Conservation (phyloP, 2,888 invertebrate species). For the Horisme vitalbata region DNA sequence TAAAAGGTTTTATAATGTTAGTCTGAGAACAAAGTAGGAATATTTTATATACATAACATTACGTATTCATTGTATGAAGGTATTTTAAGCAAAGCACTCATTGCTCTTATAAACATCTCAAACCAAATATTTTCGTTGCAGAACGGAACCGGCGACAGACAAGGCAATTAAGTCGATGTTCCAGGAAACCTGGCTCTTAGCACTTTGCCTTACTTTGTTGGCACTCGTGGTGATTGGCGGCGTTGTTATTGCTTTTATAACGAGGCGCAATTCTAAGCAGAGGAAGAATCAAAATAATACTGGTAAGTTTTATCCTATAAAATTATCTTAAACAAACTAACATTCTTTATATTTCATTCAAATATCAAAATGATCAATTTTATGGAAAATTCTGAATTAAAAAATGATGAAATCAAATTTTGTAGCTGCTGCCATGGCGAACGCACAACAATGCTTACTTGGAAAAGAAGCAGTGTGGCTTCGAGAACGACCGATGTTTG, state of each 20-base stretch:
- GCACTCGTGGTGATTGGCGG: conserved; percentile 65
- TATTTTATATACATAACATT: no score
- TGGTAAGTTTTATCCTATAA: conserved; percentile 46
- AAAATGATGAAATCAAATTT: conserved; percentile 7
- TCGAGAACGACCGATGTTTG: conserved; percentile 69
- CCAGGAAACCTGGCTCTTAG: conserved; percentile 78
- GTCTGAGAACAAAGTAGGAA: no score
- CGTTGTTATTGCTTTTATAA: conserved; percentile 66
- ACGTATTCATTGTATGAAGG: background rate
- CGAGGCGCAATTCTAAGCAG: conserved; percentile 65
- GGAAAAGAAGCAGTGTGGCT: conserved; percentile 78
- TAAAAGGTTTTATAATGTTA: no score
- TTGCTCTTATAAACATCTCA: conserved; percentile 6
- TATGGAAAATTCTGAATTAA: background rate
- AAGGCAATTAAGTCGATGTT: conserved; percentile 75
- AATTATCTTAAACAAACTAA: background rate
- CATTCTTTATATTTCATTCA: no score
- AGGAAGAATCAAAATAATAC: conserved; percentile 68
- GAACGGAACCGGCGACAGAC: conserved; percentile 76
- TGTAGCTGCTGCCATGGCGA: conserved; percentile 65
- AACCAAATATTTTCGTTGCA: conserved; percentile 53
- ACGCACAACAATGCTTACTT: conserved; percentile 73
- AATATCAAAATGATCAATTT: no score
- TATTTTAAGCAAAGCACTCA: background rate
- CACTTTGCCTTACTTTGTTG: conserved; percentile 68